phyloP scores from a whole-genome alignment of 2,113 vertebrate species.

The Phylloscopus whistleri region DNA sequence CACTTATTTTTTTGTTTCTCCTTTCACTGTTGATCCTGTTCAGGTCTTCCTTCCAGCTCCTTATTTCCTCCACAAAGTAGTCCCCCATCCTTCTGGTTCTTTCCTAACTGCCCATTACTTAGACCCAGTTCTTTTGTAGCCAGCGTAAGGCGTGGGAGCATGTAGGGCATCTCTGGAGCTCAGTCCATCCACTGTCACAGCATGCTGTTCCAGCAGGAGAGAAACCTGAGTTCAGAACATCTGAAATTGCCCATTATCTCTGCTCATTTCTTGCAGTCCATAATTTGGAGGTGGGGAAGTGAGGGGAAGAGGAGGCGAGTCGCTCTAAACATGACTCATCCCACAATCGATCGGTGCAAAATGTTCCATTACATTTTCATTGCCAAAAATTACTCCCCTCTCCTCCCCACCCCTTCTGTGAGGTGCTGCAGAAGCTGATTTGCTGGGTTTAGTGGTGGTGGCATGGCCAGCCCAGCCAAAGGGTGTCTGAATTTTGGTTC shows the following conservation, averaged over 20 bases:
- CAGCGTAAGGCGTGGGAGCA: fast-evolving
- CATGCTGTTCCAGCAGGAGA: not conserved
- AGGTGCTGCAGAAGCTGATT: not conserved
- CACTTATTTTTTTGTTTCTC: not conserved
- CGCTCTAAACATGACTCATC: slow-evolving; percentile 20
- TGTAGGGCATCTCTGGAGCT: not conserved
- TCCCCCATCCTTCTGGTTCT: not conserved
- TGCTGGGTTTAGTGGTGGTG: not conserved
- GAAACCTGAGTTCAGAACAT: not conserved
- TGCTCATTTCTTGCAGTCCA: slow-evolving; percentile 20
- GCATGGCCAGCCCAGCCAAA: not conserved
- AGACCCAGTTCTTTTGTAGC: not conserved
- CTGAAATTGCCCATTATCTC: slow-evolving; percentile 37
- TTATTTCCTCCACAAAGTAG: not conserved
- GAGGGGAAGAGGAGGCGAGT: slow-evolving; percentile 9
- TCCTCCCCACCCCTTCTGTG: not conserved
- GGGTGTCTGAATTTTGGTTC: not conserved
- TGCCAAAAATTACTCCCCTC: not conserved
- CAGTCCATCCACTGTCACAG: not conserved
- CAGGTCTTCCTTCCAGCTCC: not conserved
- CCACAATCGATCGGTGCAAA: not conserved
- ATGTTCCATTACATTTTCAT: slow-evolving; percentile 25
- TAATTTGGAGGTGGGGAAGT: slow-evolving; percentile 23
- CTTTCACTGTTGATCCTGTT: not conserved
- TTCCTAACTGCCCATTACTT: not conserved